A percentile compares a stretch with the other conserved stretches of the same genome.
These are phyloP conservation scores for Cryptoprocta ferox DNA, from an alignment of 2,797 vertebrate genomes.

Conservation along the genomic window DNA sequence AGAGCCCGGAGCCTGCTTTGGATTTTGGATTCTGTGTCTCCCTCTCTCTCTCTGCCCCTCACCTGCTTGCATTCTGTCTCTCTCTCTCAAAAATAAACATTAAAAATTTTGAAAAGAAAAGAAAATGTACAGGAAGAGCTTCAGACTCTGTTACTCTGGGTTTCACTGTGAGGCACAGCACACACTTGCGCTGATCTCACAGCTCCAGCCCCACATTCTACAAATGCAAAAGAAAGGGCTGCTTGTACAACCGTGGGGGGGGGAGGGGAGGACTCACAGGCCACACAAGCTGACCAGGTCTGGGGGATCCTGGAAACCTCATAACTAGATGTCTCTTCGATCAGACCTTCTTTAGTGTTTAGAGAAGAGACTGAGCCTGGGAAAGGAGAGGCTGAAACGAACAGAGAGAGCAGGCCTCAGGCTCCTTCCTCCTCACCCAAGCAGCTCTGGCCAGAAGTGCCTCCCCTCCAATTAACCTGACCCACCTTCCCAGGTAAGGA, in stretches of 20 bases:
- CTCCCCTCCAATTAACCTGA: neutral
- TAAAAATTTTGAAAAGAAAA: too few species aligned
- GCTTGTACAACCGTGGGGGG: neutral
- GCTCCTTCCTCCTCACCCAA: neutral
- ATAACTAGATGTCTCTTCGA: neutral
- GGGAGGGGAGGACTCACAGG: neutral
- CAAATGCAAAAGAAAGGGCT: neutral
- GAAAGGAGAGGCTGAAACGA: neutral
- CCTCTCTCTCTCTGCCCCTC: too few species aligned
- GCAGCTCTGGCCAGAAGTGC: neutral
- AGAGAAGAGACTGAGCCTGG: neutral
- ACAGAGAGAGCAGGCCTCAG: neutral
- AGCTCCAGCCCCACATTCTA: neutral
- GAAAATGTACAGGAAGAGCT: neutral
- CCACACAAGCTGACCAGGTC: neutral
- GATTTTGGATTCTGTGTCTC: too few species aligned
- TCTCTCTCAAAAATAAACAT: too few species aligned
- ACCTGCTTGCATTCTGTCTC: too few species aligned
- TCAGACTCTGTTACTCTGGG: neutral
- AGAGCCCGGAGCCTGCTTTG: too few species aligned
- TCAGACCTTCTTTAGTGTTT: neutral
- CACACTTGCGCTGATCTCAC: neutral
- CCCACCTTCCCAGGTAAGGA: neutral
- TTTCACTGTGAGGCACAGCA: neutral
- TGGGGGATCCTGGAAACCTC: neutral